phyloP scores from a whole-genome alignment of 1,140 invertebrate genomes.

The Trachymyrmex septentrionalis region DNA sequence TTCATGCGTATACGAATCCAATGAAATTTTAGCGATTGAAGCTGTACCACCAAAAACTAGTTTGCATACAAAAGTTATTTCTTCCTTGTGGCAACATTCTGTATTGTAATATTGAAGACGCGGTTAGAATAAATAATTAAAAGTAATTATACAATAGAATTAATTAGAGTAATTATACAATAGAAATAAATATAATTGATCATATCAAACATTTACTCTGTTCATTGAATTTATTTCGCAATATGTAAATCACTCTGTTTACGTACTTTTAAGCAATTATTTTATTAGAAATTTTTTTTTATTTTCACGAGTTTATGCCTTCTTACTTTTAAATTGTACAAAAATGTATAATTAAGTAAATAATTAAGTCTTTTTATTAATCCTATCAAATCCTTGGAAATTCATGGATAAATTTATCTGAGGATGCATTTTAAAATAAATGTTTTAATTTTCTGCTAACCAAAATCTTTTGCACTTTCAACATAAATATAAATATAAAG shows the following conservation, averaged over 20 bases:
- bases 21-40: constrained; percentile 20
- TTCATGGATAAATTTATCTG: neutral
- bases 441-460: neutral
- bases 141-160: neutral
- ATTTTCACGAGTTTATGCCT: neutral
- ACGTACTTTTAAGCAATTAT: neutral
- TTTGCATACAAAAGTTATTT: neutral
- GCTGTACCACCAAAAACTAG: neutral
- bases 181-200: neutral
- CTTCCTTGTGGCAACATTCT: neutral
- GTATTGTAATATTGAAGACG: neutral
- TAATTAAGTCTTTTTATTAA: too few relatives aligned
- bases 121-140: neutral
- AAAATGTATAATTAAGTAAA: neutral
- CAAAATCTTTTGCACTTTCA: neutral
- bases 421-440: neutral
- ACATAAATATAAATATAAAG: neutral
- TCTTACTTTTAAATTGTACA: neutral
- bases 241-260: neutral
- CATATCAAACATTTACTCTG: neutral
- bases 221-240: neutral
- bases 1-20: neutral
- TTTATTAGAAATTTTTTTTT: neutral
- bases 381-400: too few relatives aligned
- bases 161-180: neutral